These are phyloP conservation scores for Cephalopterus ornatus DNA, from an alignment of 2,113 vertebrate genomes.

Conservation along the genomic window DNA sequence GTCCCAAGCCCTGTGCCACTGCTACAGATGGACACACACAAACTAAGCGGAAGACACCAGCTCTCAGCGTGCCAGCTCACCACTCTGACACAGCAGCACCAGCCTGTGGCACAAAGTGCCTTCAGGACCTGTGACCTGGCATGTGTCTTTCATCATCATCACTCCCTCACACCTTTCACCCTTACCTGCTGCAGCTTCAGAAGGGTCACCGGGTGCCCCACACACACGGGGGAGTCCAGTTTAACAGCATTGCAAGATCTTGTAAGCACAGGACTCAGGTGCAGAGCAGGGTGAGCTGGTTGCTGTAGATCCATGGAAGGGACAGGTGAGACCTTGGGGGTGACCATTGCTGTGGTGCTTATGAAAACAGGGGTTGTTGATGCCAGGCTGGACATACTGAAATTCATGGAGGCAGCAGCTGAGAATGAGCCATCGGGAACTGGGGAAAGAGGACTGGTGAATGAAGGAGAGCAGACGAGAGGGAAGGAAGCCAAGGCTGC, in stretches of 20 bases:
- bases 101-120: fast-evolving
- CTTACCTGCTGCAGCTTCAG: constrained; percentile 77
- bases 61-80: fast-evolving
- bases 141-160: no score
- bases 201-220: constrained; percentile 43
- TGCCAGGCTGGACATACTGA: constrained; percentile 73
- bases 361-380: constrained; percentile 75
- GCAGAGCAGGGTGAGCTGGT: background rate
- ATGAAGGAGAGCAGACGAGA: constrained; percentile 74
- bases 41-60: background rate
- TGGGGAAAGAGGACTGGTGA: constrained; percentile 27
- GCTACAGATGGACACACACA: background rate
- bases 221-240: constrained; percentile 63
- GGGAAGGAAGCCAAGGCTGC: constrained; percentile 78
- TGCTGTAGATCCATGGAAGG: constrained; percentile 37
- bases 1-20: background rate
- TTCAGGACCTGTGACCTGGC: background rate
- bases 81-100: background rate
- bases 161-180: background rate
- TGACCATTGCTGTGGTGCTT: constrained; percentile 56
- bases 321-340: constrained; percentile 27
- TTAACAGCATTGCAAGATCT: constrained; percentile 13
- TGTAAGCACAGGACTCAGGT: constrained; percentile 64
- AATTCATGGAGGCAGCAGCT: constrained; percentile 63
- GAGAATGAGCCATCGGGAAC: constrained; percentile 42